A percentile compares a stretch with the other conserved stretches of the same genome.
Conservation (phyloP, 2,113 vertebrate species). For the Mormyrus lacerda region DNA sequence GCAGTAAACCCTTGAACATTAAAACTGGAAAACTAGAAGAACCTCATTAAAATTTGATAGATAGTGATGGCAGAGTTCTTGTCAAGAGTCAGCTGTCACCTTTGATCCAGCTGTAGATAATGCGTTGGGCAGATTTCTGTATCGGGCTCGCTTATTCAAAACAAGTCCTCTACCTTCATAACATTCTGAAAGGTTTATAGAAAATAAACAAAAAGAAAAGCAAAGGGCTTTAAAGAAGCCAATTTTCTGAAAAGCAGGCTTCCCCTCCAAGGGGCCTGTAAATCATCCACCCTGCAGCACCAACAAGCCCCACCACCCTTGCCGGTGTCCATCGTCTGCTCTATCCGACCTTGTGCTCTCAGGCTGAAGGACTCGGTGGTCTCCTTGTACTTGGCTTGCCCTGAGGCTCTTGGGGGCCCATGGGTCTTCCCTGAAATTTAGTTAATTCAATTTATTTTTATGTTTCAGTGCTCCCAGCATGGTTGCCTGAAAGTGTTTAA, state of each 20-base stretch:
- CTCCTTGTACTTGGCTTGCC: not conserved
- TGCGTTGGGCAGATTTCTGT: not conserved
- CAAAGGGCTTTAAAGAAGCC: not conserved
- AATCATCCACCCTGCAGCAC: not conserved
- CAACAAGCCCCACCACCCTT: not conserved
- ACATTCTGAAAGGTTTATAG: conserved; percentile 11
- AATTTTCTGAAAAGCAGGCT: not conserved
- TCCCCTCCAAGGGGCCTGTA: not conserved
- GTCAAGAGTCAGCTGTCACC: conserved; percentile 4
- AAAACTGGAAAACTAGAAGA: not conserved
- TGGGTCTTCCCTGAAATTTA: not conserved
- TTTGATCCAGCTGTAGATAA: conserved; percentile 16
- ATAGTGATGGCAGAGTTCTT: not conserved
- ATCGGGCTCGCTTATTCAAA: not conserved
- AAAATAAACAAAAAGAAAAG: conserved; percentile 13
- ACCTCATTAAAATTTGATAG: conserved; percentile 9
- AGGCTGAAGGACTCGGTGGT: not conserved
- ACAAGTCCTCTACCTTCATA: not conserved
- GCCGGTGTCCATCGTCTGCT: not conserved
- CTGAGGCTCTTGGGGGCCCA: not conserved
- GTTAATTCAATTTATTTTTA: conserved; percentile 3
- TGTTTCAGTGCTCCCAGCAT: not conserved
- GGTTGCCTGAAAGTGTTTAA: not conserved
- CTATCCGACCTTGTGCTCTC: not conserved
- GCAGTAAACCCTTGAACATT: not conserved